Evolutionary conservation across 2,797 vertebrate species (phyloP).

Genomic region (Pangasius djambal): DNA sequence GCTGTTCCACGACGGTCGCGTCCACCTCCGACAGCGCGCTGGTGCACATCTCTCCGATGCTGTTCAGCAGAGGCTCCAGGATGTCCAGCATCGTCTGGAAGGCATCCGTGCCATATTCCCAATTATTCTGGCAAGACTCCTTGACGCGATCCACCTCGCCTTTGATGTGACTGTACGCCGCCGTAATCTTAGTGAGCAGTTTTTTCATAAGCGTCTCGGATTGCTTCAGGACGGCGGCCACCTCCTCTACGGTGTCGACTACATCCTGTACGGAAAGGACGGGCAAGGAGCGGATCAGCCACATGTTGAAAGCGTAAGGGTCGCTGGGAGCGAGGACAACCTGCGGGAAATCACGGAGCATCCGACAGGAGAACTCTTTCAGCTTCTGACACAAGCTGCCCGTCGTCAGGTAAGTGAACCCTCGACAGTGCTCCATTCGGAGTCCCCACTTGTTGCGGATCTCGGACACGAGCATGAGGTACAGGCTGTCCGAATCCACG

Average conservation of each 20-base stretch:
- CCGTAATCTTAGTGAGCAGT: slow-evolving; percentile 83
- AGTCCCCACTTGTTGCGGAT: slow-evolving; percentile 93
- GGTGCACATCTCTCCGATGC: slow-evolving; percentile 84
- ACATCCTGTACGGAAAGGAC: slow-evolving; percentile 85
- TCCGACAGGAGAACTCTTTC: slow-evolving; percentile 86
- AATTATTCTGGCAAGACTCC: slow-evolving; percentile 81
- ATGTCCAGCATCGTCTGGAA: slow-evolving; percentile 93
- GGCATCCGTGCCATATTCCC: slow-evolving; percentile 88
- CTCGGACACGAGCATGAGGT: slow-evolving; percentile 84
- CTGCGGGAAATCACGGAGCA: slow-evolving; percentile 92
- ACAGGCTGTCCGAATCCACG: slow-evolving; percentile 81
- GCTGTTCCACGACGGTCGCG: slow-evolving; percentile 75
- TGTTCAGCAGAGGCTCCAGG: slow-evolving; percentile 87
- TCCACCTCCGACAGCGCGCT: slow-evolving; percentile 77
- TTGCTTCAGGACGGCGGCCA: slow-evolving; percentile 82
- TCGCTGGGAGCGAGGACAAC: slow-evolving; percentile 90
- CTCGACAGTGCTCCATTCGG: slow-evolving; percentile 94
- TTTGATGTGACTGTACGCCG: slow-evolving; percentile 83
- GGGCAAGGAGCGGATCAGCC: slow-evolving; percentile 93
- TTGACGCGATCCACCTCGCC: slow-evolving; percentile 87
- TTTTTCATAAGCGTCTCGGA: slow-evolving; percentile 82
- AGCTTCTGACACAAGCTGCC: slow-evolving; percentile 91
- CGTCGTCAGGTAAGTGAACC: slow-evolving; percentile 88
- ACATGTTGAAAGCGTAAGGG: slow-evolving; percentile 93
- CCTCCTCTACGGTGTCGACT: slow-evolving; percentile 86